Evolutionary conservation across 2,888 invertebrate species (phyloP), one percentile per base, ranked within the genome.

Genomic region (Tolmerus cingulatus): DNA sequence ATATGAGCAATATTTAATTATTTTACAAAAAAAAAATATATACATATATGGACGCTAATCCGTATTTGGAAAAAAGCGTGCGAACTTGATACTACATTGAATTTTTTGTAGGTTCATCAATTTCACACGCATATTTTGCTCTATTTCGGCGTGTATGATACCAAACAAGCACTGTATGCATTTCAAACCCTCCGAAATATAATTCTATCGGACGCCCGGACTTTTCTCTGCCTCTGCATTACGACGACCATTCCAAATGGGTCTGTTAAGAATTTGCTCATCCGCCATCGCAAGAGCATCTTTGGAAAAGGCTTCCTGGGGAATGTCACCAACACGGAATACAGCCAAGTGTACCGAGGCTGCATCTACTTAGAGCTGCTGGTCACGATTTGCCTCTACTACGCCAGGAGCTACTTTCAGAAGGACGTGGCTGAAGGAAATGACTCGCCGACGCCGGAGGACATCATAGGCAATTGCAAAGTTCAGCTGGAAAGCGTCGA

Each of bases 51-150:
- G n/a, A n/a, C n/a, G 12, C 43, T 16, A 14, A 46, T 46, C 43
- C 43, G 16, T 46, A 4, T 16, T 46, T 46, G 14, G 4, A 46
- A 46, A n/a, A 16, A 46, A 46, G 12, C 4, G 19, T n/a, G 16
- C 2, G 5, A 51, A 51, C 51, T 51, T n/a, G n/a, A 5, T 1
- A 51, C 8, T n/a, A 51, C n/a, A 51, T 51, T 51, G 51, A 79
- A 57, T 57, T 88, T 90, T 14, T 89, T 90, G 2, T 90, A 92
- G 79, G 93, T 96, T 55, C 96, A 96, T 91, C 95, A 96, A 37
- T 95, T 97, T 87, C 97, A 97, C 91, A 96, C 96, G 30, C 97
- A 97, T 91, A 94, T 98, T 93, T 94, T 97, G 74, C 93, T 98
- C 2, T 97, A 97, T 91, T 95, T 95, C 89, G 96, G 96, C 89